These are phyloP conservation scores for Scatophagus argus DNA, from an alignment of 2,113 vertebrate genomes.

Conservation along the genomic window DNA sequence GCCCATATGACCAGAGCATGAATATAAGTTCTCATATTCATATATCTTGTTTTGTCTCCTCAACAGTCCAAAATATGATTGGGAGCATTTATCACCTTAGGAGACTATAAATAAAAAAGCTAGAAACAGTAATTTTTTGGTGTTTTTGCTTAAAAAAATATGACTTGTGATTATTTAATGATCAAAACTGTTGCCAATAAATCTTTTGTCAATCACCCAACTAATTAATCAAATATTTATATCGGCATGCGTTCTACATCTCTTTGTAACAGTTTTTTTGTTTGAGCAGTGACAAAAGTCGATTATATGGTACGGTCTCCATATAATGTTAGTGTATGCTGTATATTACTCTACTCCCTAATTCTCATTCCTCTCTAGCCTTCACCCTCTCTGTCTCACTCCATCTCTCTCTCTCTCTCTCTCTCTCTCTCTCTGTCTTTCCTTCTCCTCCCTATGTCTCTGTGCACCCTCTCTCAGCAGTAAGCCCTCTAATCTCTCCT, in stretches of 20 bases:
- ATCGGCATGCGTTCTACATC: too few species aligned
- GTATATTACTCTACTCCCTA: conserved; percentile 7
- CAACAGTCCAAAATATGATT: not conserved
- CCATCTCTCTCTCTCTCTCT: conserved; percentile 19
- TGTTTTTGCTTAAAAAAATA: too few species aligned
- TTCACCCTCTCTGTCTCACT: conserved; percentile 7
- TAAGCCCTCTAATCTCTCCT: conserved; percentile 84
- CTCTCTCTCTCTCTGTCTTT: conserved; percentile 22
- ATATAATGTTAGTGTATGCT: not conserved
- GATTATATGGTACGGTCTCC: not conserved
- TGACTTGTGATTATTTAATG: not conserved
- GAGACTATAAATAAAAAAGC: too few species aligned
- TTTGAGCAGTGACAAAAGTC: not conserved
- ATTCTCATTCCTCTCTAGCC: conserved; percentile 28
- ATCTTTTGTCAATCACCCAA: not conserved
- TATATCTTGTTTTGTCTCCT: not conserved
- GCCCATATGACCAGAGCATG: not conserved
- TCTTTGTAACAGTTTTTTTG: not conserved
- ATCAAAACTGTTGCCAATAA: not conserved
- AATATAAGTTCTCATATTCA: not conserved
- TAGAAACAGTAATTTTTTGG: too few species aligned
- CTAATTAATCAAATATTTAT: too few species aligned
- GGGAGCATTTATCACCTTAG: too few species aligned
- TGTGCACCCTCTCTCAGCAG: conserved; percentile 74
- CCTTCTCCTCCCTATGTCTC: conserved; percentile 29